Percentiles rank a stretch among this genome's conserved stretches.
phyloP scores from a whole-genome alignment of 1,140 invertebrate species.

The Drosophila asahinai region DNA sequence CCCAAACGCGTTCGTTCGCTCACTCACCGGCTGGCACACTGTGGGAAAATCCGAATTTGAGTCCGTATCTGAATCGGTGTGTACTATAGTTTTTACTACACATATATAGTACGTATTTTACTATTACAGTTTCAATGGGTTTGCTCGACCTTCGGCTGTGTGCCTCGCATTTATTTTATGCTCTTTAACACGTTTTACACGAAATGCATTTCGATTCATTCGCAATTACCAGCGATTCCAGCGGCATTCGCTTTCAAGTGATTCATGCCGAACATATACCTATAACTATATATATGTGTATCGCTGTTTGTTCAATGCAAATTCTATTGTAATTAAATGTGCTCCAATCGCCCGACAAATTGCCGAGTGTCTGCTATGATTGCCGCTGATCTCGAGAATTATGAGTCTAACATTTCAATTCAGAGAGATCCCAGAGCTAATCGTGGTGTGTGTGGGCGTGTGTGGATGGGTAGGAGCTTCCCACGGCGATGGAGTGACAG shows the following conservation, averaged over 20 bases:
- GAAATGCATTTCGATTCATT: slow-evolving; percentile 63
- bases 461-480: slow-evolving; percentile 29
- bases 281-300: slow-evolving; percentile 6
- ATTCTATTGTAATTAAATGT: slow-evolving; percentile 65
- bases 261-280: slow-evolving; percentile 49
- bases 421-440: slow-evolving; percentile 27
- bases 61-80: slow-evolving; percentile 36
- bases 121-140: slow-evolving; percentile 49
- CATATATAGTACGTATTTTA: not conserved
- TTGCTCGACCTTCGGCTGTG: slow-evolving; percentile 48
- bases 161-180: slow-evolving; percentile 61
- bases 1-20: slow-evolving; percentile 38
- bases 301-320: slow-evolving; percentile 46
- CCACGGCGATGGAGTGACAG: slow-evolving; percentile 50
- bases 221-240: slow-evolving; percentile 48
- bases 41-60: slow-evolving; percentile 52
- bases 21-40: slow-evolving; percentile 10
- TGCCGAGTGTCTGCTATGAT: slow-evolving; percentile 35
- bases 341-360: slow-evolving; percentile 64
- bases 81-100: slow-evolving; percentile 12
- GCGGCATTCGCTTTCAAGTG: slow-evolving; percentile 39
- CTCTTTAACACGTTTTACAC: slow-evolving; percentile 67
- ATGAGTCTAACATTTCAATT: slow-evolving; percentile 66
- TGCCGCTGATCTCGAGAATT: slow-evolving; percentile 50
- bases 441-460: slow-evolving; percentile 21